phyloP scores from a whole-genome alignment of 2,797 vertebrate species.

The Acrocephalus scirpaceus region DNA sequence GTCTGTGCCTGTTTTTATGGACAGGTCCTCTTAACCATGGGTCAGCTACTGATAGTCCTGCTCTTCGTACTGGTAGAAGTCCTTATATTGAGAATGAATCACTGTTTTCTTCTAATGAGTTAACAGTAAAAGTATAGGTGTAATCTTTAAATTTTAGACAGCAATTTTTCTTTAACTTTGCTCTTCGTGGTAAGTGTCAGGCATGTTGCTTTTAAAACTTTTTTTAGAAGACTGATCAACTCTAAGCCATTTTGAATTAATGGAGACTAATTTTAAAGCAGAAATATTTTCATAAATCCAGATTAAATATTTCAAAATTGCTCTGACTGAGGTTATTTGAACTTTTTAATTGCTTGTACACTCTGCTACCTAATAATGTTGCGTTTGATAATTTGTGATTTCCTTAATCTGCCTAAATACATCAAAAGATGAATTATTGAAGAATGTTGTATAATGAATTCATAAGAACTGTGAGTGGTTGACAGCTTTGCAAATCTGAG shows the following conservation, averaged over 20 bases:
- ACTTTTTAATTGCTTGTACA: constrained; percentile 19
- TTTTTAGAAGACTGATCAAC: not conserved
- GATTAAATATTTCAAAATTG: not conserved
- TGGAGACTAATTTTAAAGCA: not conserved
- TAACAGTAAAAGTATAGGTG: not conserved
- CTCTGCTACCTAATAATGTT: not conserved
- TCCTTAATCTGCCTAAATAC: constrained; percentile 46
- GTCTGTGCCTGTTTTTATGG: not conserved
- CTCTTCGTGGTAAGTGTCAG: fast-evolving
- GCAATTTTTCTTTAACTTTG: not conserved
- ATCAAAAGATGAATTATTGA: constrained; percentile 39
- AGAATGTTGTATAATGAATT: constrained; percentile 50
- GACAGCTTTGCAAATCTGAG: constrained; percentile 49
- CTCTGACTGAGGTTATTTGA: not conserved
- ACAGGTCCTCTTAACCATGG: not conserved
- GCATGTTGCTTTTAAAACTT: not conserved
- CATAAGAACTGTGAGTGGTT: constrained; percentile 29
- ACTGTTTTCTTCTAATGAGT: not conserved
- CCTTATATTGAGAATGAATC: not conserved
- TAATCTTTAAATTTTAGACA: not conserved
- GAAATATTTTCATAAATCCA: not conserved
- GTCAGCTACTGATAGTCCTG: not conserved
- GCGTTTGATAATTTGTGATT: not conserved
- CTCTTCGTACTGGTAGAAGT: not conserved
- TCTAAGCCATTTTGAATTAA: not conserved